Evolutionary conservation across 35 echinoderm and acorn worm genomes (phyloP).

Genomic region (Apostichopus parvimensis): DNA sequence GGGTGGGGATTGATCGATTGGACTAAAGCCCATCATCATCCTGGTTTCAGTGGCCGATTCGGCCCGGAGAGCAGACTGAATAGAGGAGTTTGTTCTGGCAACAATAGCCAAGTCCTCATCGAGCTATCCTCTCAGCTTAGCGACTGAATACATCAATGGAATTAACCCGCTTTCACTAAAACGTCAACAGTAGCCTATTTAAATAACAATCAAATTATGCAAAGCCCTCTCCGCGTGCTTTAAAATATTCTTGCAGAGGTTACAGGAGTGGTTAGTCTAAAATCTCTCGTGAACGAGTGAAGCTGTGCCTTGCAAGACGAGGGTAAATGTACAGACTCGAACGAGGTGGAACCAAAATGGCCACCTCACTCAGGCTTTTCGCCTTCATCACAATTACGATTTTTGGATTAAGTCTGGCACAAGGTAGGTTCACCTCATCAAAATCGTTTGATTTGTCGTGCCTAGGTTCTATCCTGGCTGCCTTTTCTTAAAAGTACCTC

Average conservation of each 20-base stretch:
- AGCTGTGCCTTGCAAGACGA: background rate
- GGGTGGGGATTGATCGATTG: background rate
- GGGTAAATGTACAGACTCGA: background rate
- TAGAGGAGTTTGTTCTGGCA: background rate
- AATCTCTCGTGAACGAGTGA: background rate
- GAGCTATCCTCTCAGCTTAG: background rate
- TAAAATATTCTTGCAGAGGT: background rate
- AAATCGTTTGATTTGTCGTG: no score
- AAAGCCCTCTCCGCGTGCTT: conserved; percentile 41
- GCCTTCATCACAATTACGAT: background rate
- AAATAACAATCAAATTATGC: conserved; percentile 36
- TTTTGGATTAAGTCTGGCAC: background rate
- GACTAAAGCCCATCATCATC: background rate
- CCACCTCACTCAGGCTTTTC: background rate
- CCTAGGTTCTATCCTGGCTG: no score
- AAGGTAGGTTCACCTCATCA: background rate
- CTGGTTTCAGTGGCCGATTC: conserved; percentile 15
- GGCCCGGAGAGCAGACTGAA: conserved; percentile 7
- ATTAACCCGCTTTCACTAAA: background rate
- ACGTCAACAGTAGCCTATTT: background rate
- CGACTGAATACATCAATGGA: background rate
- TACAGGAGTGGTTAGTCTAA: conserved; percentile 28
- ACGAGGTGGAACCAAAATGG: background rate
- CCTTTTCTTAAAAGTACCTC: no score
- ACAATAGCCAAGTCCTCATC: conserved; percentile 9